phyloP scores from a whole-genome alignment of 2,888 invertebrate genomes.

The Tenthredo scrophulariae region DNA sequence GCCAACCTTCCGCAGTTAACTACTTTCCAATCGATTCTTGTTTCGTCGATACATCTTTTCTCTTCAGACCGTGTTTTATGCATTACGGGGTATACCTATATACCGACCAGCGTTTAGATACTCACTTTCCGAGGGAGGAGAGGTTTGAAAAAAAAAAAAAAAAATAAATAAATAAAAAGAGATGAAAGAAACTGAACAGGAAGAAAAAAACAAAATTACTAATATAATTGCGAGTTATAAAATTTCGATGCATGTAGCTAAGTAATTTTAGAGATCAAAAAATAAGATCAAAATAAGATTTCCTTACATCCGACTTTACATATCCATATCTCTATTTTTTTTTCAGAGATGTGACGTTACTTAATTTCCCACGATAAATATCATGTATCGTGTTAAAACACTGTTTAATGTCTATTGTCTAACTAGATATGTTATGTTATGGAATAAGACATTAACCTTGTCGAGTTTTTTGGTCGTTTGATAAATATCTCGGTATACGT shows the following conservation, averaged over 20 bases:
- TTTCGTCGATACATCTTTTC: conserved; percentile 9
- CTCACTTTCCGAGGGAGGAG: neutral
- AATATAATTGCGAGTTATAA: neutral
- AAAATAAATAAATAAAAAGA: neutral
- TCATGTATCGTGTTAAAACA: neutral
- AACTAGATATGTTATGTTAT: neutral
- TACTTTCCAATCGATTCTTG: conserved; percentile 20
- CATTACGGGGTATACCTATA: neutral
- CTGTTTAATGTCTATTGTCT: neutral
- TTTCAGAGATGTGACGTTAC: neutral
- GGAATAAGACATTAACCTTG: neutral
- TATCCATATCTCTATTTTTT: too few species aligned
- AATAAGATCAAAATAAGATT: neutral
- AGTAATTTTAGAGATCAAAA: neutral
- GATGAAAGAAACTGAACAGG: neutral
- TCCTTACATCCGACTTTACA: neutral
- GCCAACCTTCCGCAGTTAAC: conserved; percentile 33
- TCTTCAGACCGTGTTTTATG: neutral
- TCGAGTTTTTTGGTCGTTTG: neutral
- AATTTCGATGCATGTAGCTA: neutral
- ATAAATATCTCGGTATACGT: neutral
- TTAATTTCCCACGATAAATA: neutral
- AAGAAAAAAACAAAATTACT: neutral
- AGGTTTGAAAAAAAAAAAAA: neutral
- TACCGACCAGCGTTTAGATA: neutral